A percentile compares a stretch with the other conserved stretches of the same genome.
Evolutionary conservation across 2,888 invertebrate species (phyloP).

Genomic region (Agrochola lychnidis): DNA sequence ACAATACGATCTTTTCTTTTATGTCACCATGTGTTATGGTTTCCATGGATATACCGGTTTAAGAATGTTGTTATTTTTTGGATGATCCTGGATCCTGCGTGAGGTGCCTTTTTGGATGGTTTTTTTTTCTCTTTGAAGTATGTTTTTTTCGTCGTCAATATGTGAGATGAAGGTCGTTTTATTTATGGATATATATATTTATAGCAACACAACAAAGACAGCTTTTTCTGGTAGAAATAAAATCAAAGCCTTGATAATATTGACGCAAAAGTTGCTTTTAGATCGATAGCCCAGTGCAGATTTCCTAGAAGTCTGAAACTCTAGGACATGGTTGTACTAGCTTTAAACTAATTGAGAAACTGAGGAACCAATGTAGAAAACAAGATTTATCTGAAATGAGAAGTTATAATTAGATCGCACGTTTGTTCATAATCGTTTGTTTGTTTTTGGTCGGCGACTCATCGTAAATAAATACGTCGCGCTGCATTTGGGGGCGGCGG

Average conservation of each 20-base stretch:
- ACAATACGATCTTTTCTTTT: conserved; percentile 53
- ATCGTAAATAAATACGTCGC: no score
- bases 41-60: conserved; percentile 43
- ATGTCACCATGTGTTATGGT: conserved; percentile 51
- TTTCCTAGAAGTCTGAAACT: background rate
- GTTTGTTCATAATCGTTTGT: background rate
- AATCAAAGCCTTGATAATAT: background rate
- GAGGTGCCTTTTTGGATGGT: background rate
- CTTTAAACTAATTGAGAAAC: background rate
- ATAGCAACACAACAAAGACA: background rate
- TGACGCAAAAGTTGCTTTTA: background rate
- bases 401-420: background rate
- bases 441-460: no score
- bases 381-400: background rate
- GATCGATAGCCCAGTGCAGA: background rate
- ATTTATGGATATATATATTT: background rate
- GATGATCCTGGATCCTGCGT: conserved; percentile 24
- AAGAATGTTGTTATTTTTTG: conserved; percentile 26
- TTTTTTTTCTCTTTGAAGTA: background rate
- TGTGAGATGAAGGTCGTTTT: background rate
- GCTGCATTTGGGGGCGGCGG: no score
- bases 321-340: background rate
- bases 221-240: background rate
- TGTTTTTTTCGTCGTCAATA: background rate
- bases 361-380: background rate